Evolutionary conservation across 2,888 invertebrate species (phyloP).

Genomic region (Callinectes sapidus): DNA sequence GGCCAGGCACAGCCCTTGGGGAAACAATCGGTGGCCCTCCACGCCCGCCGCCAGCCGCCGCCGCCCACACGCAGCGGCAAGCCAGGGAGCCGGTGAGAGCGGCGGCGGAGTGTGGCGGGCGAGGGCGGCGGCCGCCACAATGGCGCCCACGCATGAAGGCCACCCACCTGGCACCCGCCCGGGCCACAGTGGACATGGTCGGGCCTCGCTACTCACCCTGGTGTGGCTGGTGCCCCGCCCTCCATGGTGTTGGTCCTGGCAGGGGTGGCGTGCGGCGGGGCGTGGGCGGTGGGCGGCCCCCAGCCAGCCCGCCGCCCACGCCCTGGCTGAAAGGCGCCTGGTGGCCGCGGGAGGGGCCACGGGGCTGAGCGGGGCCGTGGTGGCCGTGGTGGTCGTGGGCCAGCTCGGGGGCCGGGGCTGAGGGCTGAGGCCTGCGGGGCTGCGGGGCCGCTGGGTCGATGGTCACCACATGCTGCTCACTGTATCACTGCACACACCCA

Average conservation of each 20-base stretch:
- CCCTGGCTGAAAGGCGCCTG: constrained; percentile 30
- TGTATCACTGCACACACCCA: constrained; percentile 59
- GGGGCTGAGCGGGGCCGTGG: constrained; percentile 29
- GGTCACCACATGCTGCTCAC: constrained; percentile 59
- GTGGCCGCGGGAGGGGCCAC: constrained; percentile 31
- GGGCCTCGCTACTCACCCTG: constrained; percentile 12
- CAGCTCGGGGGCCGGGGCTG: constrained; percentile 2
- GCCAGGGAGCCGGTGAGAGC: constrained; percentile 32
- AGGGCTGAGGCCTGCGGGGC: constrained; percentile 44
- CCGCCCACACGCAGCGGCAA: constrained; percentile 43
- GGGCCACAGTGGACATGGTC: neutral
- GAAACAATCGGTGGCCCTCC: constrained; percentile 46
- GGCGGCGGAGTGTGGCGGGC: constrained; percentile 44
- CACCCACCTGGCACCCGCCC: constrained; percentile 60
- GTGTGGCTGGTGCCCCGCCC: constrained; percentile 17
- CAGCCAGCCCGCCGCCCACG: constrained; percentile 53
- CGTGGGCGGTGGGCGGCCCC: constrained; percentile 45
- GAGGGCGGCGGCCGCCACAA: constrained; percentile 60
- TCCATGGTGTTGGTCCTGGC: constrained; percentile 17
- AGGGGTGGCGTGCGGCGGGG: neutral
- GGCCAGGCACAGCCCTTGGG: constrained; percentile 39
- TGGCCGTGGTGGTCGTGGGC: constrained; percentile 43
- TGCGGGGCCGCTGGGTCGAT: constrained; percentile 48
- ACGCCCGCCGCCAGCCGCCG: constrained; percentile 51
- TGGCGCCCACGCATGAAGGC: constrained; percentile 66